Base-by-base conservation (phyloP, 64 coral and sea anemone genomes). In the Platygyra sinensis region DNA sequence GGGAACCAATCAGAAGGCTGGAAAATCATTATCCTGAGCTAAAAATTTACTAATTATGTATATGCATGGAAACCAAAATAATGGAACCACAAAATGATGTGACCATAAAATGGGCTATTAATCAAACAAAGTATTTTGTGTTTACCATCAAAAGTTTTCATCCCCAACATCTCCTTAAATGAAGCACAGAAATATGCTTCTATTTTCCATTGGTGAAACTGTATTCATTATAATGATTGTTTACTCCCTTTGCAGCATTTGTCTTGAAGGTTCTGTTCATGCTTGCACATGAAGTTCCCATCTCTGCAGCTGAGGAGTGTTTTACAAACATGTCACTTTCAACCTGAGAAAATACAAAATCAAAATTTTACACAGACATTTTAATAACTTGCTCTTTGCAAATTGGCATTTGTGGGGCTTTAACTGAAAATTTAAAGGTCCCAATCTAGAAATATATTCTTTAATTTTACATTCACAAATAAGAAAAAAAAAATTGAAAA, bases 141-240 rank as follows among this genome's bases (percentile, higher is more conserved):
- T 55, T 61, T 89, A 89, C 87, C 75, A 46, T 78, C 30, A 19
- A 89, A 63, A 39, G 75, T 89, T 89, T 19, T 71, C 76, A 89
- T 89, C 65, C 76, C 76, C 46, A 61, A 59, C 87, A 80, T 71
- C 61, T 89, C 87, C 76, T 77, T 76, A 30, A 88, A 88, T 30
- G 72, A 76, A 31, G 86, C 72, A 32, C 72, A 88, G 29, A 88
- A 30, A 73, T 88, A 57, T 12, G 79, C 79, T 22, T 82, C 79
- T 17, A 62, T 30, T 33, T 86, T 63, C 7, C 82, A 31, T 86
- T 38, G 31, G 30, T 86, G 67, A n/a, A 86, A 86, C 42, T 86
- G 17, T 83, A 83, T 5, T 83, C 80, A 33, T 83, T 83, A 22
- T 83, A 83, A 17, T 83, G 61, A 22, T 83, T 83, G 14, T 33